A percentile compares a stretch with the other conserved stretches of the same genome.
Evolutionary conservation across 2,888 invertebrate genomes (phyloP).

Genomic region (Apoderus coryli): DNA sequence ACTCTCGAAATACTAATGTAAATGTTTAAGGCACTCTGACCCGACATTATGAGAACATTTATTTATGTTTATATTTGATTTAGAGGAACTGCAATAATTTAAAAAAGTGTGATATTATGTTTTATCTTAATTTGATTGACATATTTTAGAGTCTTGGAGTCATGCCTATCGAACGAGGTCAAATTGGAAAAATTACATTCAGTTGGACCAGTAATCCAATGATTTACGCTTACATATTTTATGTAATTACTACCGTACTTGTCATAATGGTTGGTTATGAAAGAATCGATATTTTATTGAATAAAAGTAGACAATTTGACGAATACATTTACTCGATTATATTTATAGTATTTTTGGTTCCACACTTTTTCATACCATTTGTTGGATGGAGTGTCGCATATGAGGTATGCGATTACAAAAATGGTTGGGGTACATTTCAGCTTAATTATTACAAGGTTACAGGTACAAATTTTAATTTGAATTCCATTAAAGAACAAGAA

Average conservation of each 20-base stretch:
- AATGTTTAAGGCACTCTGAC: too few species aligned
- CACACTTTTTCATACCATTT: conserved; percentile 56
- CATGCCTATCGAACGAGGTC: conserved; percentile 40
- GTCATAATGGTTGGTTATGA: conserved; percentile 48
- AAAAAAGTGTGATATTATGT: too few species aligned
- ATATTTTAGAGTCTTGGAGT: conserved; percentile 40
- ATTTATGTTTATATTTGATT: too few species aligned
- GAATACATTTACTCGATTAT: conserved; percentile 55
- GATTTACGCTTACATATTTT: conserved; percentile 50
- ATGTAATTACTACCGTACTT: conserved; percentile 40
- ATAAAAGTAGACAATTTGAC: conserved; percentile 46
- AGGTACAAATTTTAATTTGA: conserved; percentile 20
- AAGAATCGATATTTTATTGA: conserved; percentile 42
- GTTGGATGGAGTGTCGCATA: conserved; percentile 56
- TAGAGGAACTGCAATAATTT: too few species aligned
- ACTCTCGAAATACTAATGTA: too few species aligned
- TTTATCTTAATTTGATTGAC: too few species aligned
- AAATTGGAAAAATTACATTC: conserved; percentile 41
- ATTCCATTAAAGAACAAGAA: too few species aligned
- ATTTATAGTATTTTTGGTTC: conserved; percentile 49
- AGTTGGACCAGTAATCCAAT: conserved; percentile 47
- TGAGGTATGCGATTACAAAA: conserved; percentile 54
- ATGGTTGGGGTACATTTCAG: conserved; percentile 53
- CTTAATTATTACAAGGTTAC: conserved; percentile 34
- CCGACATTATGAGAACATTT: too few species aligned